A percentile compares a stretch with the other conserved stretches of the same genome.
Evolutionary conservation across 2,113 vertebrate species (phyloP).

Genomic region (Macheiramphus alcinus): DNA sequence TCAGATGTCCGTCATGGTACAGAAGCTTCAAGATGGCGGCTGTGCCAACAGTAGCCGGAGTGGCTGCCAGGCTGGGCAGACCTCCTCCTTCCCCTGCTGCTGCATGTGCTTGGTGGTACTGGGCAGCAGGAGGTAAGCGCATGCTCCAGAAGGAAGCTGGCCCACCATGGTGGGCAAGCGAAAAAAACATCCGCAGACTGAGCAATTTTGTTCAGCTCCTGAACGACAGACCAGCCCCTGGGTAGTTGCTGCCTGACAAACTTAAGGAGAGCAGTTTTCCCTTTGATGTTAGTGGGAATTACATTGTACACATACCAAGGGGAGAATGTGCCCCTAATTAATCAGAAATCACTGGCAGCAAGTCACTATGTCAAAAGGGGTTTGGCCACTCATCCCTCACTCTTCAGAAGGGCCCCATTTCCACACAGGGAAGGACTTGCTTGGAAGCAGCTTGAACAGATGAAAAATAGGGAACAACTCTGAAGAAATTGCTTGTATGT

Average conservation of each 20-base stretch:
- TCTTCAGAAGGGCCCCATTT: background rate
- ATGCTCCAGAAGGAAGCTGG: background rate
- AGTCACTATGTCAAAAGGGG: background rate
- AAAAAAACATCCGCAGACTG: background rate
- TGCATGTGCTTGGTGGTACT: background rate
- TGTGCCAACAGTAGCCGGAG: background rate
- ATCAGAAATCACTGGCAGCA: background rate
- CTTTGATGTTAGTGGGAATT: background rate
- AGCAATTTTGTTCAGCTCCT: background rate
- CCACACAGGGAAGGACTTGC: background rate
- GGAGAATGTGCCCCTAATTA: background rate
- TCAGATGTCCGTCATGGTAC: rapidly evolving
- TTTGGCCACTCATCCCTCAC: background rate
- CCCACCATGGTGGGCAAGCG: background rate
- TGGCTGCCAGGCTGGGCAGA: background rate
- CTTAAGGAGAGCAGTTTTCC: background rate
- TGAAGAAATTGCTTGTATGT: background rate
- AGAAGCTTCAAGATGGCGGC: background rate
- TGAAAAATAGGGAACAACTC: background rate
- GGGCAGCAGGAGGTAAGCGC: background rate
- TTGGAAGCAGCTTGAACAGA: background rate
- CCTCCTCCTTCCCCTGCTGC: background rate
- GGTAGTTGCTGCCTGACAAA: background rate
- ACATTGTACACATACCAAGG: background rate
- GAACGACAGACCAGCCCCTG: background rate